These are phyloP conservation scores for Tinea pellionella DNA, from an alignment of 2,888 invertebrate genomes.

Conservation along the genomic window DNA sequence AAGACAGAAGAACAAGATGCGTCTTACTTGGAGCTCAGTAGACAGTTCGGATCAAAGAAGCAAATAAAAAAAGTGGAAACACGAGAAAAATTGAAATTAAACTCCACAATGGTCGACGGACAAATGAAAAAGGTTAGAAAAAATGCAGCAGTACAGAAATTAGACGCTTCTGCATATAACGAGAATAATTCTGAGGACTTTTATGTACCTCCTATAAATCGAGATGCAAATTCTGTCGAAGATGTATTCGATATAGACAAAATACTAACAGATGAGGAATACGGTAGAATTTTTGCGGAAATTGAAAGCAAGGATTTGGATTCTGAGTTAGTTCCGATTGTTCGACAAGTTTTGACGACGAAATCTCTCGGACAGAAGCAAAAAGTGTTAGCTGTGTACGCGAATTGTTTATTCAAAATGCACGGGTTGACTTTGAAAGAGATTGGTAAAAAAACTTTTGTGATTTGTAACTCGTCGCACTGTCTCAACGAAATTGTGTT, in stretches of 20 bases:
- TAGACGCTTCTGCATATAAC: constrained; percentile 42
- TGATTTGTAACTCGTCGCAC: constrained; percentile 30
- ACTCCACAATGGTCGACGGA: constrained; percentile 67
- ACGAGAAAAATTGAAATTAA: constrained; percentile 67
- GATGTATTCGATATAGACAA: constrained; percentile 56
- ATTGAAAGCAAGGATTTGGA: constrained; percentile 32
- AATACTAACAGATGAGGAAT: constrained; percentile 48
- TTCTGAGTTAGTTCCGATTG: constrained; percentile 27
- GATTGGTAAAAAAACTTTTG: constrained; percentile 34
- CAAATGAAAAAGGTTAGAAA: constrained; percentile 67
- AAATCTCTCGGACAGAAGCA: constrained; percentile 27
- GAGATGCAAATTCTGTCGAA: constrained; percentile 47
- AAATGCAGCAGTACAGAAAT: constrained; percentile 34
- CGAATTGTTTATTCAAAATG: constrained; percentile 34
- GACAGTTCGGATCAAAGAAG: constrained; percentile 75
- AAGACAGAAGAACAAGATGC: constrained; percentile 29
- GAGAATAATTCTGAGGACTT: constrained; percentile 43
- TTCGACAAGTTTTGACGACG: constrained; percentile 26
- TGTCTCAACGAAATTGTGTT: constrained; percentile 43
- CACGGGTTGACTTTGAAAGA: constrained; percentile 28
- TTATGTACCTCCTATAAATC: constrained; percentile 63
- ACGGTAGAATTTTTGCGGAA: constrained; percentile 40
- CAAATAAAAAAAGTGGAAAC: constrained; percentile 70
- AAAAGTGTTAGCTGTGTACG: constrained; percentile 39
- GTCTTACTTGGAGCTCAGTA: constrained; percentile 56